These are phyloP conservation scores for Dinoponera quadriceps DNA, from an alignment of 1,140 invertebrate species.

Conservation along the genomic window DNA sequence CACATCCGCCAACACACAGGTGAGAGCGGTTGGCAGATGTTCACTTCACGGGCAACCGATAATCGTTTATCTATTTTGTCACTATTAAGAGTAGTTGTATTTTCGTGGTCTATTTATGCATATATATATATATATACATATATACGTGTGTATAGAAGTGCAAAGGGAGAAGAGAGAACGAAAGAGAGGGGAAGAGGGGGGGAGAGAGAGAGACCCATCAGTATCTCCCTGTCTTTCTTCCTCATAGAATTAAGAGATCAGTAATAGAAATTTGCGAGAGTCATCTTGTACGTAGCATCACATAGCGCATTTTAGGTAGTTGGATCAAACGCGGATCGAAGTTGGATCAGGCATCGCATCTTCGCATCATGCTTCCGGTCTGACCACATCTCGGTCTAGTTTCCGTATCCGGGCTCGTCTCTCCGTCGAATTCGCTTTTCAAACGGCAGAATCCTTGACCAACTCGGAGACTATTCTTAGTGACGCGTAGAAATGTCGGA, in stretches of 20 bases:
- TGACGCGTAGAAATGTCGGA: too few species aligned
- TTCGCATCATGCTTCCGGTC: constrained; percentile 45
- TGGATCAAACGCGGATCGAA: constrained; percentile 47
- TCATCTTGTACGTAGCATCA: constrained; percentile 42
- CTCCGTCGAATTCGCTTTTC: constrained; percentile 19
- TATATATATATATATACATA: background rate
- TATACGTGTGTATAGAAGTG: constrained; percentile 42
- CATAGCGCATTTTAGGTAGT: constrained; percentile 33
- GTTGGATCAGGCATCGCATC: too few species aligned
- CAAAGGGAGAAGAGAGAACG: background rate
- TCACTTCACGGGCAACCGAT: constrained; percentile 79
- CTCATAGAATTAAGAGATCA: constrained; percentile 54
- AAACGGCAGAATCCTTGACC: background rate
- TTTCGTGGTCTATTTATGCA: constrained; percentile 48
- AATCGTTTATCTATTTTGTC: constrained; percentile 63
- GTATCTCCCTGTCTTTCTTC: background rate
- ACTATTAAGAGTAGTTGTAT: constrained; percentile 70
- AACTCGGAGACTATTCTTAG: background rate
- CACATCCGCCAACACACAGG: constrained; percentile 91
- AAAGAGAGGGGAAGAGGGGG: background rate
- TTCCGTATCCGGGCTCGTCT: constrained; percentile 30
- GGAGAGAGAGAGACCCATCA: background rate
- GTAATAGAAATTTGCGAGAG: constrained; percentile 44
- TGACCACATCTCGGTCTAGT: constrained; percentile 29
- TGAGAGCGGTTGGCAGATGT: constrained; percentile 86